These are phyloP conservation scores for Achlya flavicornis DNA, from an alignment of 2,888 invertebrate species.

Conservation along the genomic window DNA sequence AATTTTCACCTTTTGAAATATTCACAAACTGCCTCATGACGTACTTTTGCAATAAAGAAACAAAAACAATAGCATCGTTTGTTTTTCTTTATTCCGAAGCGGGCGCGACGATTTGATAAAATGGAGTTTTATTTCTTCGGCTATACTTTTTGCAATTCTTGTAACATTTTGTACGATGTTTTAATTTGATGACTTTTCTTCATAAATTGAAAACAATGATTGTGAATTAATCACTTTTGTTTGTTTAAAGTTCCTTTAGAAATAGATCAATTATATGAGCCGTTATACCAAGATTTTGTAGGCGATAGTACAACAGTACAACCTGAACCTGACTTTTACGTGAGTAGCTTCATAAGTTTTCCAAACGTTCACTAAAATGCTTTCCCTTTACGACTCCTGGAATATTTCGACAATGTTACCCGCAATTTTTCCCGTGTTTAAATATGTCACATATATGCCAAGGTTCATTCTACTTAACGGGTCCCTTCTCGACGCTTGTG, in stretches of 20 bases:
- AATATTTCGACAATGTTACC: constrained; percentile 16
- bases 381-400: constrained; percentile 21
- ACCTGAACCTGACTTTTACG: neutral
- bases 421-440: constrained; percentile 13
- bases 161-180: neutral
- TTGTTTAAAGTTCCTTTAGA: neutral
- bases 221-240: neutral
- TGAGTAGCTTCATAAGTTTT: constrained; percentile 15
- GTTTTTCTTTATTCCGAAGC: neutral
- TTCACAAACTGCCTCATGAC: constrained; percentile 30
- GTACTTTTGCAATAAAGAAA: constrained; percentile 5
- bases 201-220: neutral
- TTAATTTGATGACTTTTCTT: neutral
- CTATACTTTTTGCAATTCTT: neutral
- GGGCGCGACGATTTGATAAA: constrained; percentile 6
- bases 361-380: constrained; percentile 18
- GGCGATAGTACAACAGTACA: neutral
- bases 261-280: neutral
- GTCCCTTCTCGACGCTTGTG: constrained; percentile 13
- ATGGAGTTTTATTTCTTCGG: constrained; percentile 8
- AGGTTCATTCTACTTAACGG: constrained; percentile 15
- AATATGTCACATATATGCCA: constrained; percentile 13
- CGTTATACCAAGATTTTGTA: neutral
- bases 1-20: constrained; percentile 40
- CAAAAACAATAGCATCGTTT: constrained; percentile 7